Evolutionary conservation across 2,113 vertebrate genomes (phyloP).

Genomic region (Corvus hawaiiensis): DNA sequence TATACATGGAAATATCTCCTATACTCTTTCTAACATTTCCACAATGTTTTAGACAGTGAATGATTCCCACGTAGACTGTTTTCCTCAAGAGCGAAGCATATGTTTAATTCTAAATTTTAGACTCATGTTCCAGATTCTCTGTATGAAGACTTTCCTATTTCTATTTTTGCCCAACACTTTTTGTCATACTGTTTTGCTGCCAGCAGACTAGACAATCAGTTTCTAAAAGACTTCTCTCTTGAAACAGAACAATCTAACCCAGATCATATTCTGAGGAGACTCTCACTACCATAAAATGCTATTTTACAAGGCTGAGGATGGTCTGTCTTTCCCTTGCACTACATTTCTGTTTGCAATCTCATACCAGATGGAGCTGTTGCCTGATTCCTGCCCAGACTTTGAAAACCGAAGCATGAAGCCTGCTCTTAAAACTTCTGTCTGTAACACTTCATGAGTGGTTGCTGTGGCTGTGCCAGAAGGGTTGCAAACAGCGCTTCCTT

Average conservation of each 20-base stretch:
- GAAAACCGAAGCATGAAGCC: neutral
- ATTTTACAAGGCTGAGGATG: constrained; percentile 5
- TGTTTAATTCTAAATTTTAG: neutral
- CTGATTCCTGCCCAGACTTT: neutral
- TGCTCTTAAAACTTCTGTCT: constrained; percentile 4
- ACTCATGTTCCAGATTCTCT: neutral
- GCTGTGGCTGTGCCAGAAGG: neutral
- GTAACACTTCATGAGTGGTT: neutral
- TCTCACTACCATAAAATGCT: neutral
- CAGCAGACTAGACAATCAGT: neutral
- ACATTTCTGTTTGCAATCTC: constrained; percentile 4
- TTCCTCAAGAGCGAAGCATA: neutral
- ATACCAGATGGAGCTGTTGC: constrained; percentile 13
- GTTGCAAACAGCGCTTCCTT: neutral
- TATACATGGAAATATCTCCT: neutral
- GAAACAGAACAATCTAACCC: neutral
- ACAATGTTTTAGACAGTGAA: neutral
- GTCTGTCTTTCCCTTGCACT: neutral
- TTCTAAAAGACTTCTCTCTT: neutral
- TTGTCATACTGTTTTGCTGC: neutral
- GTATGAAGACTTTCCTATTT: neutral
- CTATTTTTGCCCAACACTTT: neutral
- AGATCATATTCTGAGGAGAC: neutral
- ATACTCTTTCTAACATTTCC: neutral
- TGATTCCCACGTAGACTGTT: neutral